These are phyloP conservation scores for Charina bottae DNA, from an alignment of 2,113 vertebrate genomes.

Conservation along the genomic window DNA sequence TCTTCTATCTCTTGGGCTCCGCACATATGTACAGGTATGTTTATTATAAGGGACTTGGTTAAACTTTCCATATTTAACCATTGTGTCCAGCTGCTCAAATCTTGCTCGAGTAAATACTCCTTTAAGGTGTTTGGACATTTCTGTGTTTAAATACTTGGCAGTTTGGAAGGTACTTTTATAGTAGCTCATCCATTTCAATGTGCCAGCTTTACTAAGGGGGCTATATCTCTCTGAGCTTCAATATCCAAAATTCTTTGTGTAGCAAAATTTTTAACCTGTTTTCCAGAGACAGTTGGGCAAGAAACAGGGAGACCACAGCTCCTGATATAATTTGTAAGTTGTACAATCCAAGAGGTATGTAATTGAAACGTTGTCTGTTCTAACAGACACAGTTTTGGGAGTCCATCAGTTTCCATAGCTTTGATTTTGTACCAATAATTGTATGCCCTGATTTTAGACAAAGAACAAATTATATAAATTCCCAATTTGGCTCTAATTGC, in stretches of 20 bases:
- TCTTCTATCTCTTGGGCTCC: neutral
- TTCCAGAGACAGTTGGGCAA: neutral
- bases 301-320: neutral
- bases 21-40: neutral
- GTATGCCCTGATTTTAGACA: neutral
- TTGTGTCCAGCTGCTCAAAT: neutral
- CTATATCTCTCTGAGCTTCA: neutral
- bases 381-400: neutral
- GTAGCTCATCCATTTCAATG: neutral
- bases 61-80: neutral
- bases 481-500: neutral
- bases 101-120: neutral
- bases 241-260: neutral
- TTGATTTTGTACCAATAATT: neutral
- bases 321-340: neutral
- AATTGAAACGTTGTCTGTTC: neutral
- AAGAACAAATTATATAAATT: neutral
- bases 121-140: neutral
- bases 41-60: neutral
- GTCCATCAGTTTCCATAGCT: neutral
- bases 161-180: neutral
- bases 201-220: neutral
- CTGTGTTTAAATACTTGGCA: neutral
- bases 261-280: neutral
- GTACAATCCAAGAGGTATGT: neutral